Conservation (phyloP, 2,797 vertebrate species). For the Mus caroli region DNA sequence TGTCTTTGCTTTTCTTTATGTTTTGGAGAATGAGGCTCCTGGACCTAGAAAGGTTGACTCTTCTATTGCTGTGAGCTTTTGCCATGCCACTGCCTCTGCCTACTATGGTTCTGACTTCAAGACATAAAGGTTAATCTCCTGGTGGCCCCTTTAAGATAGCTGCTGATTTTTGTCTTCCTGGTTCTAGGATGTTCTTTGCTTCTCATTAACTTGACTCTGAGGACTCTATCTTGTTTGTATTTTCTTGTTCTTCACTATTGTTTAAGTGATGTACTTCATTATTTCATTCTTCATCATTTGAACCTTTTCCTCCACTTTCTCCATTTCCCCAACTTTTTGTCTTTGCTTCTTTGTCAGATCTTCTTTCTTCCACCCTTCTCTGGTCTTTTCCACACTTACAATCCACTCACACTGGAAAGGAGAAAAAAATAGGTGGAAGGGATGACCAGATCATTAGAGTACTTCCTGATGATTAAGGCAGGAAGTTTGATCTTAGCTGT, state of each 20-base stretch:
- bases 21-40: neutral
- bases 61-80: neutral
- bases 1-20: neutral
- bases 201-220: neutral
- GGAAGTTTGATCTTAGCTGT: neutral
- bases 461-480: neutral
- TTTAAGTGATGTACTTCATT: neutral
- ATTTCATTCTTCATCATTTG: neutral
- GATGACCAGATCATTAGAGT: neutral
- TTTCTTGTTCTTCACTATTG: neutral
- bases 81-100: too few relatives aligned
- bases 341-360: neutral
- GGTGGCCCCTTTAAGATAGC: neutral
- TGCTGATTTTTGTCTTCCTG: neutral
- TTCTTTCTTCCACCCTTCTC: neutral
- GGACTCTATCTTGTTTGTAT: neutral
- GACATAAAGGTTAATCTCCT: neutral
- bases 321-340: neutral
- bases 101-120: neutral
- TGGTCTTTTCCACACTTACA: neutral
- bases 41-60: neutral
- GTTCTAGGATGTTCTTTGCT: neutral
- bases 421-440: neutral
- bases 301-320: neutral
- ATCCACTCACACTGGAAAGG: neutral